Evolutionary conservation across 1,140 invertebrate genomes (phyloP).

Genomic region (Pseudobourletiella spinata): DNA sequence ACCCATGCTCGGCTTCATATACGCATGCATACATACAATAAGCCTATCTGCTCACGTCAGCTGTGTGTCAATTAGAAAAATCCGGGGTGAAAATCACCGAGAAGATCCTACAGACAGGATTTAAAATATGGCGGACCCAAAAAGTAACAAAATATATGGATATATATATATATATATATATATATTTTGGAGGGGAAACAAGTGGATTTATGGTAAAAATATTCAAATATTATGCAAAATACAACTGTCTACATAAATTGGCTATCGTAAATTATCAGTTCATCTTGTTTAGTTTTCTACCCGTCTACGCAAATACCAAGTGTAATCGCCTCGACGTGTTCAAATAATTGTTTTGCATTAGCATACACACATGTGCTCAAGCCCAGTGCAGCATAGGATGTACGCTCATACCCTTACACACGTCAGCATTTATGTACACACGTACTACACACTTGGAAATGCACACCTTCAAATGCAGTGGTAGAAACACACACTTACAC

Average conservation of each 20-base stretch:
- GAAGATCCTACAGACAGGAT: not conserved
- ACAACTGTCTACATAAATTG: not conserved
- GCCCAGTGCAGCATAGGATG: no score
- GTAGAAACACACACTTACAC: no score
- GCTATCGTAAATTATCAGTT: not conserved
- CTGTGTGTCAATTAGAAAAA: not conserved
- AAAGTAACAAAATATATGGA: not conserved
- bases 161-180: not conserved
- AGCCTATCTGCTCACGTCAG: not conserved
- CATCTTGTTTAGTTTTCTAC: not conserved
- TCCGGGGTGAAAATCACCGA: not conserved
- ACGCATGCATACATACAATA: not conserved
- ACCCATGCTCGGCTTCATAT: no score
- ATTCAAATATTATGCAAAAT: constrained; percentile 2
- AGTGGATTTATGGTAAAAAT: not conserved
- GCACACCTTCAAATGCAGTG: no score
- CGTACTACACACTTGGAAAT: no score
- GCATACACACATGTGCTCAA: no score
- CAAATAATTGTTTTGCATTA: not conserved
- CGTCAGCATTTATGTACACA: no score
- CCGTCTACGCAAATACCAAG: not conserved
- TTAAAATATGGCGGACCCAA: not conserved
- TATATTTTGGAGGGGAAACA: not conserved
- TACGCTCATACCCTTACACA: no score
- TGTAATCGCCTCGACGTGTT: no score